Conservation (phyloP, 2,888 invertebrate genomes). For the Nomada ferruginata region DNA sequence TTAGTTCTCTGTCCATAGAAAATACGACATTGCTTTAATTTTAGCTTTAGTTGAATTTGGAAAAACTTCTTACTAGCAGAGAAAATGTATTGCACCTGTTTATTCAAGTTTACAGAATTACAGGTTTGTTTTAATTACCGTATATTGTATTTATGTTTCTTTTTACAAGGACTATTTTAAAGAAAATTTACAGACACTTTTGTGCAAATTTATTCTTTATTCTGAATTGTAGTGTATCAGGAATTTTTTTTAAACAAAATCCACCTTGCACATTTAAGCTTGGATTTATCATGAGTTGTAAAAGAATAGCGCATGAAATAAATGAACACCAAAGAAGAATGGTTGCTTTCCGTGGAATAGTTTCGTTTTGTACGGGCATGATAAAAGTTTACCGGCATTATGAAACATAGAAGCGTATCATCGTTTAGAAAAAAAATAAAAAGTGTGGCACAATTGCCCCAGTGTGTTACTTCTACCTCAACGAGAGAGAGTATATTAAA, state of each 20-base stretch:
- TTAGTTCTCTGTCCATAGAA: too few species aligned
- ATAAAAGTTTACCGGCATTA: slow-evolving; percentile 24
- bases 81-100: not conserved
- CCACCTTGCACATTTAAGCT: not conserved
- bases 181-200: not conserved
- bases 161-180: too few species aligned
- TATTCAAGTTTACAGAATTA: not conserved
- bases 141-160: too few species aligned
- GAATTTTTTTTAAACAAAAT: fast-evolving
- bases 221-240: not conserved
- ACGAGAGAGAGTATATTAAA: slow-evolving; percentile 5
- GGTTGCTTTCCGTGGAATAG: not conserved
- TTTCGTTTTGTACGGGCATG: slow-evolving; percentile 11
- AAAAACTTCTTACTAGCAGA: too few species aligned
- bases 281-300: not conserved
- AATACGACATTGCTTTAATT: too few species aligned
- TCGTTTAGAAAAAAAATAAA: slow-evolving; percentile 3
- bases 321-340: slow-evolving; percentile 6
- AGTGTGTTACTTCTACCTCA: slow-evolving; percentile 16
- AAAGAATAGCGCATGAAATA: not conserved
- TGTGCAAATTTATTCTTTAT: not conserved
- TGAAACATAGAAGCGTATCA: too few species aligned
- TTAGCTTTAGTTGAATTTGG: too few species aligned
- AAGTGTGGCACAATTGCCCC: slow-evolving; percentile 13
- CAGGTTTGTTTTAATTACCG: too few species aligned